phyloP scores from a whole-genome alignment of 2,888 invertebrate species.

The Caenorhabditis parvicauda region DNA sequence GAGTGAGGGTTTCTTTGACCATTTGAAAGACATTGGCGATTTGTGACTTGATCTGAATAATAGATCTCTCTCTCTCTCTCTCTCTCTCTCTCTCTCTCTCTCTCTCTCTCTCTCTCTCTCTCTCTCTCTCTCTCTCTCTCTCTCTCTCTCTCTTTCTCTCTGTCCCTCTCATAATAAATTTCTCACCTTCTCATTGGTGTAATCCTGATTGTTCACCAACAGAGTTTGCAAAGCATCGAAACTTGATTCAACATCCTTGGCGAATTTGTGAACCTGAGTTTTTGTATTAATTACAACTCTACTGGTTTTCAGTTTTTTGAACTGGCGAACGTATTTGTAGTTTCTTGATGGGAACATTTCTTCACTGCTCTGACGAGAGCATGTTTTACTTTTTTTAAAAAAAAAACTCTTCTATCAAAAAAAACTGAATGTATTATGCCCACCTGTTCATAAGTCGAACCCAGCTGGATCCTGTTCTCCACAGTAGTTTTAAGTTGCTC shows the following conservation, averaged over 20 bases:
- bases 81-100: not conserved
- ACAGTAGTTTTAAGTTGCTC: conserved; percentile 46
- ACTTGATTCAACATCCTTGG: conserved; percentile 49
- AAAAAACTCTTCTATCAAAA: not conserved
- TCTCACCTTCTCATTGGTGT: conserved; percentile 46
- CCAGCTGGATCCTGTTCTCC: conserved; percentile 53
- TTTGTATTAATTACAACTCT: not conserved
- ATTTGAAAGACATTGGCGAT: conserved; percentile 56
- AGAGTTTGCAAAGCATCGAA: conserved; percentile 50
- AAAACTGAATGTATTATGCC: not conserved
- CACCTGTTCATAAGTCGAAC: conserved; percentile 52
- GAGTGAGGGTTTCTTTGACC: conserved; percentile 52
- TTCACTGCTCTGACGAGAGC: not conserved
- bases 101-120: no score
- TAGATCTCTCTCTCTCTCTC: no score
- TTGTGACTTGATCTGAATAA: conserved; percentile 44
- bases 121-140: no score
- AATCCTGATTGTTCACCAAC: conserved; percentile 44
- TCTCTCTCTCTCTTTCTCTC: no score
- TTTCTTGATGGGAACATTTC: not conserved
- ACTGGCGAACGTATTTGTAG: no score
- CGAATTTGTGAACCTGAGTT: conserved; percentile 50
- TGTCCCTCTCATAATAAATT: no score
- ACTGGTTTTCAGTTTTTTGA: no score
- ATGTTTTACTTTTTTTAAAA: no score